These are phyloP conservation scores for Drosophila guanche DNA, from an alignment of 1,140 invertebrate genomes.

Conservation along the genomic window DNA sequence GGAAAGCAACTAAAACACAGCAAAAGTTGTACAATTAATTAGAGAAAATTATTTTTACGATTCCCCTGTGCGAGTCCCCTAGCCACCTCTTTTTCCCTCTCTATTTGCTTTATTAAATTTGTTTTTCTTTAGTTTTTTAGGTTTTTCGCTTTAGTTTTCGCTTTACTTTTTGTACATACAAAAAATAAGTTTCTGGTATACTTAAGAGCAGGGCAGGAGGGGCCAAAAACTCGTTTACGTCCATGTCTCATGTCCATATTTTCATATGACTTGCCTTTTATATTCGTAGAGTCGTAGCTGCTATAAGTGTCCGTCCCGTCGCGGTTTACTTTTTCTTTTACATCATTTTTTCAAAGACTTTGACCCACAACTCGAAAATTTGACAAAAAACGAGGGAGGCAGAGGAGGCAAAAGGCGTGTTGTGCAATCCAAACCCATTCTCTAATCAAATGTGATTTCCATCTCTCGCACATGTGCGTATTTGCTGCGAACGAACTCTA, in stretches of 20 bases:
- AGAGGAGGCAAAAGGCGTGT: too few relatives aligned
- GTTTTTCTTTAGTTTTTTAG: constrained; percentile 43
- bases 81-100: neutral
- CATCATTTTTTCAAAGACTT: constrained; percentile 75
- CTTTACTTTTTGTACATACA: constrained; percentile 50
- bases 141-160: constrained; percentile 10
- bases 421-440: too few relatives aligned
- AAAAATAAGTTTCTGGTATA: constrained; percentile 76
- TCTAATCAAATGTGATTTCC: too few relatives aligned
- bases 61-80: constrained; percentile 5
- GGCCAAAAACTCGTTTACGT: constrained; percentile 62
- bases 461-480: too few relatives aligned
- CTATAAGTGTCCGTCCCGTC: constrained; percentile 34
- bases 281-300: constrained; percentile 26
- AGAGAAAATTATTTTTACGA: constrained; percentile 73
- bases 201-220: constrained; percentile 55
- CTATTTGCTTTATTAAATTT: constrained; percentile 22
- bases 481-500: too few relatives aligned
- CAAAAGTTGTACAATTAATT: constrained; percentile 70
- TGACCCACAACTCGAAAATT: constrained; percentile 59
- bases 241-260: constrained; percentile 56
- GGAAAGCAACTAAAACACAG: constrained; percentile 47
- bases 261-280: constrained; percentile 59
- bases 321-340: constrained; percentile 62
- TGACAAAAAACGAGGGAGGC: too few relatives aligned